phyloP scores from a whole-genome alignment of 2,888 invertebrate genomes.

The Monoplex corrugatus region DNA sequence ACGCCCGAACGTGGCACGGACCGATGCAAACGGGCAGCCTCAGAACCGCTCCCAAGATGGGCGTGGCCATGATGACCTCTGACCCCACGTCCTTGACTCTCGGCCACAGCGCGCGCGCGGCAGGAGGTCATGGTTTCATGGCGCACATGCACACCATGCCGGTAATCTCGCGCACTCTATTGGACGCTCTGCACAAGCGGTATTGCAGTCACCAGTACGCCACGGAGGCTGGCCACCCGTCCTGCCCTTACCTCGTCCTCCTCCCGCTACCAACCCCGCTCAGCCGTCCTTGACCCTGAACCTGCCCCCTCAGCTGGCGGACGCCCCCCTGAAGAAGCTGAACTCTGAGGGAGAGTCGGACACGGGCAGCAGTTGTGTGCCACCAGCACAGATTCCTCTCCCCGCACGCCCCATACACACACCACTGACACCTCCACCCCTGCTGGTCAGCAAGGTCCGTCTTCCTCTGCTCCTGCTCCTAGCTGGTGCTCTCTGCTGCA shows the following conservation, averaged over 20 bases:
- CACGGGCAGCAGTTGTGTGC: conserved; percentile 26
- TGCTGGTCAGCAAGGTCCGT: neutral
- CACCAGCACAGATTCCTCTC: conserved; percentile 49
- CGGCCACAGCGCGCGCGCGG: conserved; percentile 17
- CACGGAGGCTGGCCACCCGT: conserved; percentile 47
- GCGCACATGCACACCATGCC: conserved; percentile 55
- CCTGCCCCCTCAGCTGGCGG: conserved; percentile 33
- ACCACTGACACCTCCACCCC: no score
- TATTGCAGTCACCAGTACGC: conserved; percentile 75
- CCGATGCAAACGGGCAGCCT: conserved; percentile 50
- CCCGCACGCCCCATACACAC: neutral
- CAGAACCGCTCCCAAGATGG: conserved; percentile 56
- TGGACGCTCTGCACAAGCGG: conserved; percentile 76
- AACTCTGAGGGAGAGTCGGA: conserved; percentile 34
- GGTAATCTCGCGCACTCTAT: conserved; percentile 65
- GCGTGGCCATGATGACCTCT: conserved; percentile 53
- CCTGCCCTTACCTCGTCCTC: no score
- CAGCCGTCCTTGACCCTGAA: conserved; percentile 13
- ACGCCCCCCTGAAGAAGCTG: conserved; percentile 40
- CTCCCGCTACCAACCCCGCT: conserved; percentile 44
- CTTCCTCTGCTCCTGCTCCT: neutral
- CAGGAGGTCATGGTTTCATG: neutral
- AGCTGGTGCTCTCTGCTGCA: neutral
- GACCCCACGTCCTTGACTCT: conserved; percentile 44
- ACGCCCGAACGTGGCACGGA: conserved; percentile 74